Percentiles rank a stretch among this genome's conserved stretches.
Evolutionary conservation across 1,140 invertebrate genomes (phyloP).

Genomic region (Polyergus mexicanus): DNA sequence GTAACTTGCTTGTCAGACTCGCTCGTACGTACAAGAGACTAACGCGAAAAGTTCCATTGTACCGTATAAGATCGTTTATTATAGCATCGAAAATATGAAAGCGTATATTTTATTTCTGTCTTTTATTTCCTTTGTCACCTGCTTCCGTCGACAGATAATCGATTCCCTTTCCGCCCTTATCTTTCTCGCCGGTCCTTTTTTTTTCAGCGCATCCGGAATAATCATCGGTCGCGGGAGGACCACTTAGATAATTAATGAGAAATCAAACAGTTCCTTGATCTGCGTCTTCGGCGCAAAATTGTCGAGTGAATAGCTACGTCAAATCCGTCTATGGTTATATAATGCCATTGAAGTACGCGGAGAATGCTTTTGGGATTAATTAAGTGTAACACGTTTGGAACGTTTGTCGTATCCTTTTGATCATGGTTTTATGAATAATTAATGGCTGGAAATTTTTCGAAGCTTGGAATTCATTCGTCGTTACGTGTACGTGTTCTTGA

Average conservation of each 20-base stretch:
- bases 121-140: background rate
- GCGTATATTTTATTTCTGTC: conserved; percentile 11
- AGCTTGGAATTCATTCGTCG: background rate
- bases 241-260: conserved; percentile 70
- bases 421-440: conserved; percentile 22
- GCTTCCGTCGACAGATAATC: conserved; percentile 49
- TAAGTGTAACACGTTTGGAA: conserved; percentile 35
- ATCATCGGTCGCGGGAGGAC: conserved; percentile 49
- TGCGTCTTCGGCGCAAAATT: background rate
- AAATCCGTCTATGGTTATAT: conserved; percentile 31
- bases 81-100: conserved; percentile 29
- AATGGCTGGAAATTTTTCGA: conserved; percentile 3
- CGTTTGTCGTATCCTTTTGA: background rate
- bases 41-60: conserved; percentile 38
- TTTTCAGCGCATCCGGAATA: conserved; percentile 4
- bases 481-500: background rate
- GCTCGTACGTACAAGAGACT: conserved; percentile 13
- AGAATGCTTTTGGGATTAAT: conserved; percentile 37
- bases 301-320: conserved; percentile 6
- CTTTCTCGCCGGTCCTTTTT: background rate
- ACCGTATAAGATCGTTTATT: conserved; percentile 19
- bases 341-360: background rate
- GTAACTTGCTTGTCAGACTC: conserved; percentile 30
- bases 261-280: conserved; percentile 52
- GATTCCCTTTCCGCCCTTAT: conserved; percentile 29